phyloP scores from a whole-genome alignment of 2,113 vertebrate genomes.

The Panthera leo region DNA sequence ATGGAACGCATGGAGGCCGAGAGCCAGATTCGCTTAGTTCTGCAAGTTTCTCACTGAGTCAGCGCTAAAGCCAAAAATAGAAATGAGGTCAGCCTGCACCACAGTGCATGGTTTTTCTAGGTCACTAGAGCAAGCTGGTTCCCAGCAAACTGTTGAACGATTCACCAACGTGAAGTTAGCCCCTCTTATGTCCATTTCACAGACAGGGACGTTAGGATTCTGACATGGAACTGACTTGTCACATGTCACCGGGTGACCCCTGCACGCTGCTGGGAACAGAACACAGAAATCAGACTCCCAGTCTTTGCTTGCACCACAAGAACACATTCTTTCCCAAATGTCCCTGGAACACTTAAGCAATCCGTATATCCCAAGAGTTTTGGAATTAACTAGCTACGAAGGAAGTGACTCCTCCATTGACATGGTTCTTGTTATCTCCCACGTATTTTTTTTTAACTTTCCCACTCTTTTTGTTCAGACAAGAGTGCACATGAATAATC shows the following conservation, averaged over 20 bases:
- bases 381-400: constrained; percentile 26
- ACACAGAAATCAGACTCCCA: constrained; percentile 19
- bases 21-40: constrained; percentile 42
- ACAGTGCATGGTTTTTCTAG: constrained; percentile 19
- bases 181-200: constrained; percentile 45
- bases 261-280: neutral
- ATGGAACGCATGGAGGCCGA: neutral
- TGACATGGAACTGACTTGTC: neutral
- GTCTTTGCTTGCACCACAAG: neutral
- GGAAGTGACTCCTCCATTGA: constrained; percentile 38
- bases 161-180: neutral
- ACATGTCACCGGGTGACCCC: neutral
- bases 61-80: constrained; percentile 63
- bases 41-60: constrained; percentile 67
- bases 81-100: constrained; percentile 58
- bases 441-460: neutral
- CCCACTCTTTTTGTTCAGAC: constrained; percentile 58
- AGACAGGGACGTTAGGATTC: neutral
- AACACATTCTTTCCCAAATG: constrained; percentile 29
- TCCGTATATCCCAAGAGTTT: neutral
- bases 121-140: constrained; percentile 74
- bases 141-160: neutral
- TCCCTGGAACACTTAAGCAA: constrained; percentile 42
- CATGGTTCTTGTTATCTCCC: constrained; percentile 15
- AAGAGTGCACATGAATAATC: constrained; percentile 45